A percentile compares a stretch with the other conserved stretches of the same genome.
phyloP scores from a whole-genome alignment of 2,113 vertebrate genomes.

The Onychostruthus taczanowskii region DNA sequence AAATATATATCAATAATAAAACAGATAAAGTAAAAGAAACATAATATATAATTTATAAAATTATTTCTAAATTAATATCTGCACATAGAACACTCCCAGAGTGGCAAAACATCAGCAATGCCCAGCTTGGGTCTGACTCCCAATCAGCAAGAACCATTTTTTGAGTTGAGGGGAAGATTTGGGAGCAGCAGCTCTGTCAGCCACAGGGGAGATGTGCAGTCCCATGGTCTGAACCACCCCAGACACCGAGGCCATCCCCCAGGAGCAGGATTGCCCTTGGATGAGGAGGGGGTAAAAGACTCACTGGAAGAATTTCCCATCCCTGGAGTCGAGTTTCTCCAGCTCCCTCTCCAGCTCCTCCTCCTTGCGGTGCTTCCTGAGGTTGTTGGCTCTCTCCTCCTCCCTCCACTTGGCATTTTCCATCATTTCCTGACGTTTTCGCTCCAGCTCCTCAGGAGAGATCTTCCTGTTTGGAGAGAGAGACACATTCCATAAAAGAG shows the following conservation, averaged over 20 bases:
- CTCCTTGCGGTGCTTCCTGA: constrained; percentile 81
- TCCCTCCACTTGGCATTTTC: constrained; percentile 89
- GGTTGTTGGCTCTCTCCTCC: constrained; percentile 82
- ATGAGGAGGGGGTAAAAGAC: not conserved
- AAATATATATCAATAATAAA: no score
- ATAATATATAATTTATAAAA: not conserved
- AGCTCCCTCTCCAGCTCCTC: constrained; percentile 81
- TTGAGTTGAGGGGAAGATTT: not conserved
- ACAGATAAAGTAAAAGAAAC: not conserved
- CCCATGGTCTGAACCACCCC: fast-evolving
- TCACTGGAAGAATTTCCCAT: constrained; percentile 91
- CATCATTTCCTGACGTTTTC: constrained; percentile 88
- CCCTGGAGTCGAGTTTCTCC: constrained; percentile 70
- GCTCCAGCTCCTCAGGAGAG: constrained; percentile 86
- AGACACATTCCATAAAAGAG: not conserved
- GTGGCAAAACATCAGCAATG: not conserved
- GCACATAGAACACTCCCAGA: not conserved
- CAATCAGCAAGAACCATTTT: fast-evolving
- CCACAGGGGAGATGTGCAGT: fast-evolving
- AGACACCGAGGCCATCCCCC: fast-evolving
- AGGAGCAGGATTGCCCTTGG: no score
- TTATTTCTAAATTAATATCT: not conserved
- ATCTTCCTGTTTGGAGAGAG: constrained; percentile 75
- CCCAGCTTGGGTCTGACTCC: not conserved
- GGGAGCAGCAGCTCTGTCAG: not conserved